phyloP scores from a whole-genome alignment of 2,797 vertebrate species.

The Tarsius wallacei region DNA sequence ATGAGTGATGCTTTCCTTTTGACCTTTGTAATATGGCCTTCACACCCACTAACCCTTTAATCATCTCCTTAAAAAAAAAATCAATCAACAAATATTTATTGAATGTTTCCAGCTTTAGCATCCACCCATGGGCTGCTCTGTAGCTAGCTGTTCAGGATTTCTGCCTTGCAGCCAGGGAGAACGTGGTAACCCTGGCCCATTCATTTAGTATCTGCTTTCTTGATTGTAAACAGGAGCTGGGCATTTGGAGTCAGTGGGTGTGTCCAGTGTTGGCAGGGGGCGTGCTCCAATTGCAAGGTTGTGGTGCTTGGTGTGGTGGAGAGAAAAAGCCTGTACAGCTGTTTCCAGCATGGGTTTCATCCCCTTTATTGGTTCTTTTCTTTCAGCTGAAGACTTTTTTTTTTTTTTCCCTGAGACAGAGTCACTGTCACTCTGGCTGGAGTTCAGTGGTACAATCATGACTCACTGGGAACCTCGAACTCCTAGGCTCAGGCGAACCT shows the following conservation, averaged over 20 bases:
- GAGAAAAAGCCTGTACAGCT: neutral
- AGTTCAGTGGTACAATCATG: no score
- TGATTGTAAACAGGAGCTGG: neutral
- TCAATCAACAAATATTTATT: slow-evolving; percentile 58
- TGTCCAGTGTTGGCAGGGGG: neutral
- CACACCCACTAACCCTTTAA: neutral
- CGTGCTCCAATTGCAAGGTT: neutral
- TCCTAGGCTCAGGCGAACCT: no score
- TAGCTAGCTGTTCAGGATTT: neutral
- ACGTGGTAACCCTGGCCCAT: neutral
- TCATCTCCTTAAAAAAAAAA: slow-evolving; percentile 58
- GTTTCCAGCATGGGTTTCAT: neutral
- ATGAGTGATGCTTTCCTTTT: slow-evolving; percentile 52
- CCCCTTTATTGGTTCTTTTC: neutral
- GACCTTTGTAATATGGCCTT: neutral
- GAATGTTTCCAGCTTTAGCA: neutral
- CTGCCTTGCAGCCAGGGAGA: neutral
- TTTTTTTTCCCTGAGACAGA: no score
- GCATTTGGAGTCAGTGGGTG: neutral
- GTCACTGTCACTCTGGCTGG: no score
- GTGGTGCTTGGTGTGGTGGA: neutral
- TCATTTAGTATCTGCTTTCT: neutral
- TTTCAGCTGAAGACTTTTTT: neutral
- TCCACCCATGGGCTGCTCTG: neutral
- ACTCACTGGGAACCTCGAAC: no score